These are phyloP conservation scores for Aproaerema taeniolella DNA, from an alignment of 2,888 invertebrate species.

Conservation along the genomic window DNA sequence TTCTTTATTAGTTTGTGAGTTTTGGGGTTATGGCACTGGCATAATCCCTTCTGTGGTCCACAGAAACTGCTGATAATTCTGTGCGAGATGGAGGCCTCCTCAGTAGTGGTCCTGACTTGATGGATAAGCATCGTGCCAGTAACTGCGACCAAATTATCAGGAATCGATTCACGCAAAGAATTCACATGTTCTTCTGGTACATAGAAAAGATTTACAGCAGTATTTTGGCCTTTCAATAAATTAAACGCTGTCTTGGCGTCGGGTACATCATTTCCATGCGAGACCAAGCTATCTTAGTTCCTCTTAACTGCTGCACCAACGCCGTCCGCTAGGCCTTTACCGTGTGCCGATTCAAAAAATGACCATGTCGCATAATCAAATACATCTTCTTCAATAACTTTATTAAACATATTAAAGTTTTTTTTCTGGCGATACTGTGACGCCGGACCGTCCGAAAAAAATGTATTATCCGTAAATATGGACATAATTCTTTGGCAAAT, in stretches of 20 bases:
- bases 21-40: no score
- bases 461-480: background rate
- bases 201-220: background rate
- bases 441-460: background rate
- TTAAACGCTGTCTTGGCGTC: background rate
- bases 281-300: background rate
- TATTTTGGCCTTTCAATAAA: background rate
- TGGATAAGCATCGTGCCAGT: background rate
- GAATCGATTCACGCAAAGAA: background rate
- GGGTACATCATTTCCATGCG: background rate
- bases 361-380: background rate
- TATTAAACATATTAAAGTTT: background rate
- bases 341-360: background rate
- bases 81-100: no score
- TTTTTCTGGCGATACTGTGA: background rate
- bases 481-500: background rate
- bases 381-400: background rate
- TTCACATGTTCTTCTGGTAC: background rate
- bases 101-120: background rate
- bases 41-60: no score
- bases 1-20: no score
- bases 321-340: background rate
- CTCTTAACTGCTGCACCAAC: background rate
- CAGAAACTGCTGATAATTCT: no score
- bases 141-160: background rate